These are phyloP conservation scores for Nowickia ferox DNA, from an alignment of 2,888 invertebrate genomes.

Conservation along the genomic window DNA sequence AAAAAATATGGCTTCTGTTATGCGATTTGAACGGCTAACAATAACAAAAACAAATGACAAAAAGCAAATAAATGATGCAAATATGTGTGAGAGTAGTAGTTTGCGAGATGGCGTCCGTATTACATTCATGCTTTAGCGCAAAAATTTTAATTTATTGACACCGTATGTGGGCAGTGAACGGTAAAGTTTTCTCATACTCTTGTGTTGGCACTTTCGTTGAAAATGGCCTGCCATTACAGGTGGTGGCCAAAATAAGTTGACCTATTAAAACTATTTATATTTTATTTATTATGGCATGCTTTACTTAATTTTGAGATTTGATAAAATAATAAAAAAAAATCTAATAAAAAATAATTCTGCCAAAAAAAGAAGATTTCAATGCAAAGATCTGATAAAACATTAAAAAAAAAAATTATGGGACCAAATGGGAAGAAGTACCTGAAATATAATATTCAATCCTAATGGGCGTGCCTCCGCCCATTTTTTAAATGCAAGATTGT, in stretches of 20 bases:
- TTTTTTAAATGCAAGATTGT: too few species aligned
- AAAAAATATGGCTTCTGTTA: slow-evolving; percentile 67
- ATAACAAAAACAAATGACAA: slow-evolving; percentile 11
- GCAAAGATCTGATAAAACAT: too few species aligned
- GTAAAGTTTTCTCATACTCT: slow-evolving; percentile 62
- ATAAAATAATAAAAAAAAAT: too few species aligned
- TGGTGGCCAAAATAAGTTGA: not conserved
- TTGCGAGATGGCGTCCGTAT: not conserved
- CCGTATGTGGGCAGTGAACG: slow-evolving; percentile 76
- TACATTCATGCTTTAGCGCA: slow-evolving; percentile 58
- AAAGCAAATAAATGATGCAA: slow-evolving; percentile 35
- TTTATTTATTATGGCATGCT: too few species aligned
- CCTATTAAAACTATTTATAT: not conserved
- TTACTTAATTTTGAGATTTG: too few species aligned
- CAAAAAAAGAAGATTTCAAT: too few species aligned
- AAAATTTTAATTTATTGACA: slow-evolving; percentile 83
- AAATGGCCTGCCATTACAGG: slow-evolving; percentile 14
- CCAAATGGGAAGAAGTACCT: too few species aligned
- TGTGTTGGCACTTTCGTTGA: slow-evolving; percentile 23
- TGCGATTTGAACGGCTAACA: slow-evolving; percentile 57
- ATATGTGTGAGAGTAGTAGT: slow-evolving; percentile 18
- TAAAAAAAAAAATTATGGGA: too few species aligned
- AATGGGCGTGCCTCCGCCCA: too few species aligned
- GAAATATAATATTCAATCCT: too few species aligned
- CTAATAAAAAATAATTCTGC: too few species aligned